Evolutionary conservation across 2,113 vertebrate species (phyloP), one percentile per base, ranked within the genome.

Genomic region (Phoenicopterus ruber): DNA sequence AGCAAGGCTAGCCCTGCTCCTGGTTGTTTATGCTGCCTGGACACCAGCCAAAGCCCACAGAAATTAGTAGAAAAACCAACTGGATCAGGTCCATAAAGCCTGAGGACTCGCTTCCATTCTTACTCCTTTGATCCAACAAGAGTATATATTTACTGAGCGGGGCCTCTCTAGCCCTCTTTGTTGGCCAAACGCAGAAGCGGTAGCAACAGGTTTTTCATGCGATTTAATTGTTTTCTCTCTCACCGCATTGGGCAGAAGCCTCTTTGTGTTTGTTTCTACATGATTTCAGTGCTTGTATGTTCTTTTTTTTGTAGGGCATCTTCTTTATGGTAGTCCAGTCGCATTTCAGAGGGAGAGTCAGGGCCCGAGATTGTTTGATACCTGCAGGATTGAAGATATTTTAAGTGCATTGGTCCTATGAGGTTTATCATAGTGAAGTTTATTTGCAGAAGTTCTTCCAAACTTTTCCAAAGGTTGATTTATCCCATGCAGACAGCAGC

Each of bases 11-110:
- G 88, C 81, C 78, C 65, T 4, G 8, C 49, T 94, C n/a, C 81
- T 83, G 31, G 91, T 80, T 94, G 62, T 47, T 96, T 89, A 76
- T 87, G 89, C 86, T 94, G n/a, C 86, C 63, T 96, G 96, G 88
- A 80, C 29, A n/a, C 47, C 62, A 73, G 93, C 93, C 95, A 96
- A 96, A 95, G 77, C 96, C 96, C 93, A 85, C 93, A 95, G 86
- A 96, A 97, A 97, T 97, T 94, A 97, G 96, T 38, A 94, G 86
- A 96, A 89, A 96, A 96, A 72, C 93, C 94, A 87, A 95, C 89
- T 95, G 94, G 97, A 92, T 93, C 86, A 66, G 91, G 77, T 96
- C 94, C 97, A 96, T 91, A 89, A 79, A 93, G 91, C 93, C 93
- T 31, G 83, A 95, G 93, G 97, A 94, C 70, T 96, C 0, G 2